Evolutionary conservation across 2,888 invertebrate genomes (phyloP).

Genomic region (Abrostola tripartita): DNA sequence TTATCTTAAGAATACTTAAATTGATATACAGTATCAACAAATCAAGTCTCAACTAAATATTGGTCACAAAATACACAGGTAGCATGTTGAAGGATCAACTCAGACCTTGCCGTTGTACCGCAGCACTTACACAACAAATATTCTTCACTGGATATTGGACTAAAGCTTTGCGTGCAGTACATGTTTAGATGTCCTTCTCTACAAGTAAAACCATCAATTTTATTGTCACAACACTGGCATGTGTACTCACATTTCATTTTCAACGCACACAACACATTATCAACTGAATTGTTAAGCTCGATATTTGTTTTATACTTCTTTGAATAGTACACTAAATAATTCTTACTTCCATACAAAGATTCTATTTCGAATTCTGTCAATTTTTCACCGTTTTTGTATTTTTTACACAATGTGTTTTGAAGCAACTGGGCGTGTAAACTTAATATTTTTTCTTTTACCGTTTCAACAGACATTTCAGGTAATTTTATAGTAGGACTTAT

Average conservation of each 20-base stretch:
- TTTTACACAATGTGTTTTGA: constrained; percentile 59
- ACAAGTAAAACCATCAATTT: constrained; percentile 71
- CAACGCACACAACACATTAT: constrained; percentile 48
- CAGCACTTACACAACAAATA: constrained; percentile 77
- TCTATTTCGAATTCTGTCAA: constrained; percentile 64
- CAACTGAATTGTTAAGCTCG: constrained; percentile 43
- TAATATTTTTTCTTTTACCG: constrained; percentile 73
- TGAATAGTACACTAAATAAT: constrained; percentile 72
- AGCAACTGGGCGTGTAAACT: constrained; percentile 65
- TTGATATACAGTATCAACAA: background rate
- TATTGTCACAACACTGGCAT: constrained; percentile 78
- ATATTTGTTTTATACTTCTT: constrained; percentile 64
- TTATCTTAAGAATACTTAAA: background rate
- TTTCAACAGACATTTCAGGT: constrained; percentile 69
- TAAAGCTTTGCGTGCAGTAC: constrained; percentile 77
- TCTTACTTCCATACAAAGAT: constrained; percentile 63
- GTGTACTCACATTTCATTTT: constrained; percentile 54
- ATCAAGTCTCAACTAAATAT: constrained; percentile 53
- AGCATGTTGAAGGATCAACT: constrained; percentile 64
- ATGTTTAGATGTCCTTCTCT: constrained; percentile 72
- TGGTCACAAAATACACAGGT: constrained; percentile 79
- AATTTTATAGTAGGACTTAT: constrained; percentile 51
- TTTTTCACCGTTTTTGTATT: constrained; percentile 45
- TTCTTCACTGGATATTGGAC: constrained; percentile 69
- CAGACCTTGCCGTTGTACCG: constrained; percentile 66